Percentiles rank a stretch among this genome's conserved stretches.
Conservation (phyloP, 2,888 invertebrate genomes). For the Agonum fuliginosum region DNA sequence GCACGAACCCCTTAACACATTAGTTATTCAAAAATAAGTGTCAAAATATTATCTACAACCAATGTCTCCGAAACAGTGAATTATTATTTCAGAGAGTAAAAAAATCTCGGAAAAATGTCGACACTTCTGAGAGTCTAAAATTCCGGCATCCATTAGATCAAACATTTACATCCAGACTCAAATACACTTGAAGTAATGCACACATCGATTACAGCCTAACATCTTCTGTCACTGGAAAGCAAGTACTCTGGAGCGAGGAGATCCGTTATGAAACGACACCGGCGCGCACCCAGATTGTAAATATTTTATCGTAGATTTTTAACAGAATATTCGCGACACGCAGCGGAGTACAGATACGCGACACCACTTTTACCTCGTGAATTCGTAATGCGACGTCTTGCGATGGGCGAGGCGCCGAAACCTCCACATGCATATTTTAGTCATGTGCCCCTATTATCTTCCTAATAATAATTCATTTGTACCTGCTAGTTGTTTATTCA, state of each 20-base stretch:
- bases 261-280: slow-evolving; percentile 6
- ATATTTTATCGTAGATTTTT: slow-evolving; percentile 59
- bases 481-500: slow-evolving; percentile 1
- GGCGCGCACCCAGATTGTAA: slow-evolving; percentile 49
- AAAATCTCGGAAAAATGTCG: too few relatives aligned
- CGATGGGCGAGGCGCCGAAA: slow-evolving; percentile 46
- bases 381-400: slow-evolving; percentile 54
- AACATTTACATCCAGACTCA: too few relatives aligned
- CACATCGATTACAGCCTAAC: slow-evolving; percentile 26
- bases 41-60: too few relatives aligned
- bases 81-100: too few relatives aligned
- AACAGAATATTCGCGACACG: slow-evolving; percentile 51
- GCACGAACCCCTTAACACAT: too few relatives aligned
- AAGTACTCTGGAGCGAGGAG: not conserved
- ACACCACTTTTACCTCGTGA: slow-evolving; percentile 57
- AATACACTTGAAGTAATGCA: too few relatives aligned
- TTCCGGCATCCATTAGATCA: too few relatives aligned
- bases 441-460: slow-evolving; percentile 20
- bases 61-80: too few relatives aligned
- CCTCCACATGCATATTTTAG: slow-evolving; percentile 34
- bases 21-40: too few relatives aligned
- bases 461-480: slow-evolving; percentile 36
- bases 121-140: too few relatives aligned
- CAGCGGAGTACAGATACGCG: slow-evolving; percentile 50
- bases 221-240: not conserved